phyloP scores from a whole-genome alignment of 1,140 invertebrate genomes.

The Bombus sylvicola region DNA sequence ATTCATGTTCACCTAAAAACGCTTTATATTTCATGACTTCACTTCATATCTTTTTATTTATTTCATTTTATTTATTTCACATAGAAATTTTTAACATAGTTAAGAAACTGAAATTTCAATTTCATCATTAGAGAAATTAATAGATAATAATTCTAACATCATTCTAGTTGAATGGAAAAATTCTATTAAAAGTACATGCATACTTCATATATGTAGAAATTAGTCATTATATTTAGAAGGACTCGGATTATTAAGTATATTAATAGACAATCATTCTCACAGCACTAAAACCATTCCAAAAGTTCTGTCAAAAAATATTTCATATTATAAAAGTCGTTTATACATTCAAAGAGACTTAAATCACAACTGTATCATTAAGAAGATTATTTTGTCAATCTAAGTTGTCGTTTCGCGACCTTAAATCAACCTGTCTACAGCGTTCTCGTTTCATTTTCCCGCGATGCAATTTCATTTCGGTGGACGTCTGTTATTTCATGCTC shows the following conservation, averaged over 20 bases:
- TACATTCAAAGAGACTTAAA: background rate
- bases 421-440: background rate
- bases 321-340: background rate
- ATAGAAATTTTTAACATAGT: no score
- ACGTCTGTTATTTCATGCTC: slow-evolving; percentile 29
- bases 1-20: background rate
- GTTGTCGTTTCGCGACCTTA: background rate
- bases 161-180: no score
- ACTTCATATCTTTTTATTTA: no score
- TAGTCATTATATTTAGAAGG: no score
- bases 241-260: no score
- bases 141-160: no score
- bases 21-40: background rate
- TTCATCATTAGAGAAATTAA: no score
- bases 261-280: background rate
- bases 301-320: background rate
- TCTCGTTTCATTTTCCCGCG: slow-evolving; percentile 33
- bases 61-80: no score
- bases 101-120: no score
- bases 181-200: no score
- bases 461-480: slow-evolving; percentile 25
- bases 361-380: background rate
- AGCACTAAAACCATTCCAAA: background rate
- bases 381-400: background rate
- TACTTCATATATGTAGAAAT: background rate